Base-by-base conservation (phyloP, 2,113 vertebrate species). In the Tympanuchus pallidicinctus region DNA sequence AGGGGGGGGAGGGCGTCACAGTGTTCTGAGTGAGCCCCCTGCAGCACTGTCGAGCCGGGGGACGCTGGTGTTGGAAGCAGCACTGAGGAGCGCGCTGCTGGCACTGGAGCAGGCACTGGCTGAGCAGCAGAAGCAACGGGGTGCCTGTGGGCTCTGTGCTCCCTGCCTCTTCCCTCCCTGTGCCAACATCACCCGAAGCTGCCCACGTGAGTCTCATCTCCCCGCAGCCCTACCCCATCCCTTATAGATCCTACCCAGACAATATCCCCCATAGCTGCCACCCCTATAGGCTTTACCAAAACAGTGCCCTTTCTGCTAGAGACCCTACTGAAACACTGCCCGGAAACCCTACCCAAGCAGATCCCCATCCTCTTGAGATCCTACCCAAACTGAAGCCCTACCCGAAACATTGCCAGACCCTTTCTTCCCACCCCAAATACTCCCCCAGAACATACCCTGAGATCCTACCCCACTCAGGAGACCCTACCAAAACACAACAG, bases 101-200 rank as follows among this genome's bases (percentile, higher is more conserved):
- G 96, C 98, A 3, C 95, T 99, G n/a, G 98, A 98, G 22, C 93
- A 64, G 32, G 98, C 97, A 0, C 95, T 97, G 43, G 97, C 97
- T 0, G 98, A 98, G 77, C 98, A 97, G 47, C 97, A 97, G 77
- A 95, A 36, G 57, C 97, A 96, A 36, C 95, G 93, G 65, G 95
- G 97, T 0, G 95, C 95, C 91, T 99, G 98, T 1, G 88, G 92
- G 42, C 97, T 98, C 59, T 99, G 98, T 43, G 94, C 96, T 52
- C 98, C 98, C 61, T 99, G 98, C 82, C 97, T 99, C 82, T 99
- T 98, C 96, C 97, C 97, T 76, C 98, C 98, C 97, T 99, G 98
- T 2, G 93, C 97, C 92, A 98, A 98, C 95, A 78, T 87, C 77
- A 97, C 97, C 3, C 70, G 21, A 5, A 93, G 82, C 87, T 99